Evolutionary conservation across 2,113 vertebrate species (phyloP).

Genomic region (Oriolus oriolus): DNA sequence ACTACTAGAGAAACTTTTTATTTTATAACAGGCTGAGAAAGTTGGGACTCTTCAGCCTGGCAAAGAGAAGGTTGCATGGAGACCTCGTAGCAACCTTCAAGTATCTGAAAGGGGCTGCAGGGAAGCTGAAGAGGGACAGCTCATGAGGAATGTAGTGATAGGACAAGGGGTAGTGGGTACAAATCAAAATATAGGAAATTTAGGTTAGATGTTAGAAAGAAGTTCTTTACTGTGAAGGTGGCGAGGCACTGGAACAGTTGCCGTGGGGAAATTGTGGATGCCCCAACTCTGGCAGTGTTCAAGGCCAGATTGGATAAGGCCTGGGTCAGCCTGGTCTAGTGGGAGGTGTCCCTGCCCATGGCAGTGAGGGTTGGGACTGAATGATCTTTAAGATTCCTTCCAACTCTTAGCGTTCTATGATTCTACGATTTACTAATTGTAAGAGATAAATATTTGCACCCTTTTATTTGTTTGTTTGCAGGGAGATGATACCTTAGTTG

Average conservation of each 20-base stretch:
- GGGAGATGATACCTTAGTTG: slow-evolving; percentile 85
- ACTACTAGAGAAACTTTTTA: not conserved
- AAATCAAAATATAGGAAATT: not conserved
- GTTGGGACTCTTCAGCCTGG: not conserved
- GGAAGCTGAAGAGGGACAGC: not conserved
- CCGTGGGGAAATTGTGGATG: not conserved
- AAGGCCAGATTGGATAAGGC: not conserved
- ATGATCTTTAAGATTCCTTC: not conserved
- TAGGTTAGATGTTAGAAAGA: not conserved
- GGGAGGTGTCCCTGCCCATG: not conserved
- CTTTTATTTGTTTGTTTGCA: slow-evolving; percentile 50
- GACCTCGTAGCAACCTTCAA: not conserved
- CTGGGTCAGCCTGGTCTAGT: not conserved
- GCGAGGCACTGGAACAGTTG: not conserved
- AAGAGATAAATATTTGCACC: not conserved
- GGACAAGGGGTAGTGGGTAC: not conserved
- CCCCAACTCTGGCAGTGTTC: not conserved
- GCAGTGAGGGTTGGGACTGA: not conserved
- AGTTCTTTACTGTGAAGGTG: not conserved
- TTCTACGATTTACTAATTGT: not conserved
- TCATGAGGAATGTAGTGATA: not conserved
- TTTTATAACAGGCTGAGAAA: not conserved
- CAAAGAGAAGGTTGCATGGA: not conserved
- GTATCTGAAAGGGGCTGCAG: not conserved
- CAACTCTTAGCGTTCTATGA: not conserved